These are phyloP conservation scores for Hydropsyche betteni DNA, from an alignment of 2,888 invertebrate genomes.

Conservation along the genomic window DNA sequence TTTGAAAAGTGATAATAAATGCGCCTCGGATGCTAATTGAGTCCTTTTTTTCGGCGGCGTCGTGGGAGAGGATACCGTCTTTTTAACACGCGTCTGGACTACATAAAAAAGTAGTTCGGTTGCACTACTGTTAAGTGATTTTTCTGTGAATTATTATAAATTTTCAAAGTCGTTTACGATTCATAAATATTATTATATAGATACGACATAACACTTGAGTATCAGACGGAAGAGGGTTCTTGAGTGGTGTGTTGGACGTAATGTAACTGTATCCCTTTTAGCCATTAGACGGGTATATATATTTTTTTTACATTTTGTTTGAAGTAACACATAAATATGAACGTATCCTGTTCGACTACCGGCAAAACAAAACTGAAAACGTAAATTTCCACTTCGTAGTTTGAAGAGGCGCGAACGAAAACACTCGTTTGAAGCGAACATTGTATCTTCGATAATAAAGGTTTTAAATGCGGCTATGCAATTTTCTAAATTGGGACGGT, in stretches of 20 bases:
- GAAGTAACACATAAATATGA: background rate
- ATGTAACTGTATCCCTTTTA: conserved; percentile 31
- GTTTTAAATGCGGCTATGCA: background rate
- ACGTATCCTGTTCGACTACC: conserved; percentile 26
- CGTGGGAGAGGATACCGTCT: conserved; percentile 8
- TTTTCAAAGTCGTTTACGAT: no score
- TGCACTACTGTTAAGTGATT: no score
- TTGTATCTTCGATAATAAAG: no score
- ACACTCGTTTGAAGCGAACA: no score
- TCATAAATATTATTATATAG: no score
- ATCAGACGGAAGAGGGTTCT: conserved; percentile 19
- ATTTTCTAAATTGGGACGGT: background rate
- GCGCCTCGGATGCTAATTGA: conserved; percentile 22
- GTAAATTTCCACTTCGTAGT: no score
- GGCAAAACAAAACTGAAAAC: background rate
- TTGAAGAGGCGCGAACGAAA: no score
- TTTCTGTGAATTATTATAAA: no score
- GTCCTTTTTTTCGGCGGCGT: conserved; percentile 13
- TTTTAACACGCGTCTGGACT: no score
- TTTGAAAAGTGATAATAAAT: background rate
- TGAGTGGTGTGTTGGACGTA: conserved; percentile 16
- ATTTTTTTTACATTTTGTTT: conserved; percentile 2
- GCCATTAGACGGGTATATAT: conserved; percentile 1
- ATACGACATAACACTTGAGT: no score
- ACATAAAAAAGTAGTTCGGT: no score